phyloP scores from a whole-genome alignment of 2,797 vertebrate genomes.

The Thalassophryne amazonica region DNA sequence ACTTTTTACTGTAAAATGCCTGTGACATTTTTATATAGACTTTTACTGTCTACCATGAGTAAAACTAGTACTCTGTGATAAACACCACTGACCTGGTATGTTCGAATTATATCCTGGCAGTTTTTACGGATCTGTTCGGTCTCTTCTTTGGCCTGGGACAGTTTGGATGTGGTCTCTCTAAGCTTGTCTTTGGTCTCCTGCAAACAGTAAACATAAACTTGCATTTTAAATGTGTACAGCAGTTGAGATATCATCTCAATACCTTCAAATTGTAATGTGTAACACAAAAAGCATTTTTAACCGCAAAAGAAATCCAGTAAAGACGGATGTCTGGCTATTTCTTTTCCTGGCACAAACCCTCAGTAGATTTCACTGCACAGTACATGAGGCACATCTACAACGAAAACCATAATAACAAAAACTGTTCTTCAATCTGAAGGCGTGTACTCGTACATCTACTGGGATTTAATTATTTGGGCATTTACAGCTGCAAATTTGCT shows the following conservation, averaged over 20 bases:
- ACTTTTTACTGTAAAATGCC: too few species aligned
- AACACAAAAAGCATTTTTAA: neutral
- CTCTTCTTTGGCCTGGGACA: conserved; percentile 96
- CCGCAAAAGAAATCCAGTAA: neutral
- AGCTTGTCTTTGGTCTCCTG: conserved; percentile 96
- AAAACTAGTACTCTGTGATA: neutral
- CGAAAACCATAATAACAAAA: neutral
- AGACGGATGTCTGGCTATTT: neutral
- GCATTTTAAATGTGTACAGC: neutral
- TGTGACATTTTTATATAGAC: too few species aligned
- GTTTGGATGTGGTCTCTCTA: conserved; percentile 86
- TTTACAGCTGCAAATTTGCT: conserved; percentile 23
- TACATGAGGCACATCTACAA: neutral
- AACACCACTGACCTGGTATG: conserved; percentile 86
- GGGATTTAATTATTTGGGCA: neutral
- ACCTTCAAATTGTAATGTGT: neutral
- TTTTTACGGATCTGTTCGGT: conserved; percentile 96
- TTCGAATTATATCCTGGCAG: conserved; percentile 98
- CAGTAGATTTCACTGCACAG: too few species aligned
- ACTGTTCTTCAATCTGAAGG: conserved; percentile 1
- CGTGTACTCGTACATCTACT: neutral
- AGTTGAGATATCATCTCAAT: neutral
- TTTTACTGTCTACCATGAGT: neutral
- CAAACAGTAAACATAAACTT: conserved; percentile 12
- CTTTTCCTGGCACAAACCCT: neutral